Evolutionary conservation across 2,888 invertebrate genomes (phyloP).

Genomic region (Biston betularia): DNA sequence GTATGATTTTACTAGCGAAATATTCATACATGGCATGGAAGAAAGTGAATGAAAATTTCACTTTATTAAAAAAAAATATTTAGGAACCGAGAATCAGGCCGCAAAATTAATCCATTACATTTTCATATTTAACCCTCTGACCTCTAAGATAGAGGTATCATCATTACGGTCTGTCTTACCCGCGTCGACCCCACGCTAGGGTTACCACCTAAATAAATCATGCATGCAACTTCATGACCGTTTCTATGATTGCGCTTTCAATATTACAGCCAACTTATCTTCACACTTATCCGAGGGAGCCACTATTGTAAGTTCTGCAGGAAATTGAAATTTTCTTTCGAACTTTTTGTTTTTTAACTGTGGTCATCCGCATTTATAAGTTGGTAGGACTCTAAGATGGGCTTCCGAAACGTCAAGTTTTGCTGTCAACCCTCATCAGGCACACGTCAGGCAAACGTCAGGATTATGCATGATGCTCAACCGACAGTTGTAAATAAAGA

Average conservation of each 20-base stretch:
- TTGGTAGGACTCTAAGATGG: conserved; percentile 5
- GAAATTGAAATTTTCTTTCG: not conserved
- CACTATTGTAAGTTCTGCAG: not conserved
- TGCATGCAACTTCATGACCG: conserved; percentile 15
- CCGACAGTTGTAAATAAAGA: conserved; percentile 9
- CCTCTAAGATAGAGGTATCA: conserved; percentile 1
- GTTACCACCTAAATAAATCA: conserved; percentile 16
- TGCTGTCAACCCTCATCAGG: conserved; percentile 18
- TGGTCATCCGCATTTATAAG: not conserved
- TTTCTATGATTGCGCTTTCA: conserved; percentile 20
- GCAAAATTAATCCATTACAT: not conserved
- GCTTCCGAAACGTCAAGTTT: conserved; percentile 19
- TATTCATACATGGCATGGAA: too few relatives aligned
- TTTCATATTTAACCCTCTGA: not conserved
- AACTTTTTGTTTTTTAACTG: not conserved
- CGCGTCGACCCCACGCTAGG: conserved; percentile 3
- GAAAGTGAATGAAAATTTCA: not conserved
- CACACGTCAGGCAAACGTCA: conserved; percentile 11
- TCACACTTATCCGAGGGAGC: not conserved
- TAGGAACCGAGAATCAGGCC: not conserved
- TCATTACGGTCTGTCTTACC: conserved; percentile 11
- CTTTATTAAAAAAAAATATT: not conserved
- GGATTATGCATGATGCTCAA: conserved; percentile 13
- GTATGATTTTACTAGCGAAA: too few relatives aligned
- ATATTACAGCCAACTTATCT: conserved; percentile 1